Evolutionary conservation across 1,140 invertebrate species (phyloP).

Genomic region (Brachionus calyciflorus): DNA sequence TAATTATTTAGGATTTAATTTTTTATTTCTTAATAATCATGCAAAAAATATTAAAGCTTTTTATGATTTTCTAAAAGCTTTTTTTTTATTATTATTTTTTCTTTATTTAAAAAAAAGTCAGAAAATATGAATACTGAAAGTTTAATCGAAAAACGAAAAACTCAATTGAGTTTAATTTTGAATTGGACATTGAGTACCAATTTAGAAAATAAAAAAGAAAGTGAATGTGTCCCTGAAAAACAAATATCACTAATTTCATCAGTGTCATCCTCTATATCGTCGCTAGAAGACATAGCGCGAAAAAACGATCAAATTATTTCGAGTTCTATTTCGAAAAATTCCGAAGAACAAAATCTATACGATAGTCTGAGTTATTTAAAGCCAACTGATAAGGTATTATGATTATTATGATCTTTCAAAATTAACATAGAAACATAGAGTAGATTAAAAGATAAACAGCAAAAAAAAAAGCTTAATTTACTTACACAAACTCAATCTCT

Average conservation of each 20-base stretch:
- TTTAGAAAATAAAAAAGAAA: background rate
- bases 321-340: background rate
- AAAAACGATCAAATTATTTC: background rate
- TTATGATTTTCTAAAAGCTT: background rate
- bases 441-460: too few relatives aligned
- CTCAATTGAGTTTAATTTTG: slow-evolving; percentile 35
- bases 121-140: slow-evolving; percentile 32
- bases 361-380: slow-evolving; percentile 19
- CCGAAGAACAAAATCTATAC: background rate
- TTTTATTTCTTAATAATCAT: too few relatives aligned
- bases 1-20: slow-evolving; percentile 24
- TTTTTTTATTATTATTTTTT: background rate
- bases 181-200: slow-evolving; percentile 7
- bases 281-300: background rate
- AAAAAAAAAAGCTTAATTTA: too few relatives aligned
- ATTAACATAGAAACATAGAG: too few relatives aligned
- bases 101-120: background rate
- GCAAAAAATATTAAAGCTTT: background rate
- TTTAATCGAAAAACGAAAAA: slow-evolving; percentile 38
- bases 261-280: background rate
- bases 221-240: background rate
- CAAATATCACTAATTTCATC: background rate
- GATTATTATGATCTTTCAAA: too few relatives aligned
- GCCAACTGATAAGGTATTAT: background rate
- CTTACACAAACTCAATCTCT: too few relatives aligned